Evolutionary conservation across 2,113 vertebrate genomes (phyloP), one percentile per base, ranked within the genome.

Genomic region (Clinocottus analis): DNA sequence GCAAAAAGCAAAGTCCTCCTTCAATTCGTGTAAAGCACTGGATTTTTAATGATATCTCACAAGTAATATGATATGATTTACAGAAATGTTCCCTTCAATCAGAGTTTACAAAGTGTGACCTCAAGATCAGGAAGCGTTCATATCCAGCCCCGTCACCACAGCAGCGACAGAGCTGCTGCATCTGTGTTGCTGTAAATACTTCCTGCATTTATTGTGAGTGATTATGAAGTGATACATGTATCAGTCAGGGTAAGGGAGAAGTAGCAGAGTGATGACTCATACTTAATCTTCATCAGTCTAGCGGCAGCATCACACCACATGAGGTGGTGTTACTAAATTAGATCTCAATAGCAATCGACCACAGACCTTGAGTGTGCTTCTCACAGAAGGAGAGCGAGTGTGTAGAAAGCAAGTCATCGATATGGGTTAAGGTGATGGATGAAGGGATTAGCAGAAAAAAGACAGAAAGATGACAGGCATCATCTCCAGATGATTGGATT

Each of bases 261-360:
- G 65, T 65, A 37, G 76, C 80, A 47, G 60, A 60, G 59, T 39
- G 77, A 89, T 91, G 90, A 91, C 68, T 93, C 91, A 89, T 84
- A 80, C 85, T 90, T 88, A 73, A 85, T 91, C 90, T 92, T 88
- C 83, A 91, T 87, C 89, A 85, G 79, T 88, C 66, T 79, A 76
- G 83, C 77, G n/a, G 82, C 77, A 60, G 84, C 77, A 45, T 77
- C 84, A 64, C 86, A 88, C 77, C 47, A 31, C 85, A 88, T 87
- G 83, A 85, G 88, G 80, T 78, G 82, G 69, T 85, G 89, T 80
- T 90, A 89, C 88, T 91, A 86, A 91, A 90, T 91, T 86, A 87
- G 77, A 17, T 60, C 77, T 91, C 87, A 84, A 83, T 85, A 76
- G 84, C 69, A 45, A 89, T 91, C 81, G 77, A 92, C 81, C 65